Evolutionary conservation across 2,888 invertebrate genomes (phyloP), one percentile per base, ranked within the genome.

Genomic region (Microchrysa polita): DNA sequence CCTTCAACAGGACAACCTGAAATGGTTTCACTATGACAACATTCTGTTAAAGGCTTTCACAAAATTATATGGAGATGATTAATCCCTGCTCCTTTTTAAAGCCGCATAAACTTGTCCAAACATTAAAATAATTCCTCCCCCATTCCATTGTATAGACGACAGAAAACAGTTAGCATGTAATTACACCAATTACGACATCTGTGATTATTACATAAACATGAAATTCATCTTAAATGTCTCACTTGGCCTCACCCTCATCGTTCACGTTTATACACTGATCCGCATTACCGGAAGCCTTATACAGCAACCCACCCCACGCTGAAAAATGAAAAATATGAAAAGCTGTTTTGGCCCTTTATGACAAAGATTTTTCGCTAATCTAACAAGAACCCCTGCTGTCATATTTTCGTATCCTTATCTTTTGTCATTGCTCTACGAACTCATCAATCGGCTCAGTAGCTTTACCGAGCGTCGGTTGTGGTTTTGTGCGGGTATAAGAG

Each of bases 171-270:
- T 83, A 81, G 80, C 79, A 81, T 82, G 83, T 83, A 84, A 84
- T 84, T 84, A 84, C 83, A 83, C 80, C 83, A 84, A 84, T 84
- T 84, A 84, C 81, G 82, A 84, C 84, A 84, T 84, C 84, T 84
- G 84, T 83, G 84, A 83, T 83, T 84, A 84, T 83, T 84, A 73
- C 16, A 34, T 34, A 67, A 71, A 75, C 76, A 77, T 69, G 75
- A 77, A 75, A 76, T 76, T 72, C 77, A 77, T 77, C 76, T 77
- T 77, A 77, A 77, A 76, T 74, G 77, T 75, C 76, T 76, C 75
- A 75, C 73, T 76, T 73, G 74, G 73, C 27, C 72, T 69, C 67
- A 63, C 71, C 65, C 60, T 60, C 57, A 34, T 57, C 53, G 63
- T 72, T 42, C 23, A 12, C 52, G 44, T 61, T 61, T 67, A 72